Evolutionary conservation across 1,140 invertebrate genomes (phyloP), one percentile per base, ranked within the genome.

Genomic region (Drosophila rhopaloa): DNA sequence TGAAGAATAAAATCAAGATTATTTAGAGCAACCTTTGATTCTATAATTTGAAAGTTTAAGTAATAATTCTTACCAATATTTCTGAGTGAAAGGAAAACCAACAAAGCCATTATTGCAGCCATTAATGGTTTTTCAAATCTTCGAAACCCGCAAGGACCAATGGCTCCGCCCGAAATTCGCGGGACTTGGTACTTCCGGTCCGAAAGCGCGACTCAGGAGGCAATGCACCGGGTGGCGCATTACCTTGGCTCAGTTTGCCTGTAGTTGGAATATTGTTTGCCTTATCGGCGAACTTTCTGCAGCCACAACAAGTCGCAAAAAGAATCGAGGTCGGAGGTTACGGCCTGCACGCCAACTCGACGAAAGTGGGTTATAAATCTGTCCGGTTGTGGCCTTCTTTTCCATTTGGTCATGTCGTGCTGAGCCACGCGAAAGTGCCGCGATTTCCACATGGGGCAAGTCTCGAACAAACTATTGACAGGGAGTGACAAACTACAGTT

Each of bases 171-270:
- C 29, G 37, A 71, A 19, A 29, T 32, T 57, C 5, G 29, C 51
- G 37, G 43, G 53, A 70, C 24, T 48, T 37, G 40, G n/a, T 10
- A 70, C 51, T 71, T 71, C 65, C 67, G 65, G 54, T 27, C 13
- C 41, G 6, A 9, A 62, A 57, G 38, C n/a, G 43, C 50, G 11
- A 37, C n/a, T 55, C 19, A 71, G n/a, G 50, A 70, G 67, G 43
- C 51, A 70, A 50, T 70, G 67, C 65, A 71, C 43, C 46, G 44
- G 38, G 19, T 29, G 37, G 29, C 19, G 41, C 48, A 37, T 75
- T 56, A 76, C 80, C 80, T 83, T 83, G 80, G 80, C 80, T 84
- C 76, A 83, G 71, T 83, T 83, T n/a, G 37, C n/a, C 24, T 59
- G 37, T 50, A 38, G 51, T 27, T 73, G 35, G 41, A 32, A 62